Evolutionary conservation across 92 coral and sea anemone genomes (phyloP).

Genomic region (Bergia sp.): DNA sequence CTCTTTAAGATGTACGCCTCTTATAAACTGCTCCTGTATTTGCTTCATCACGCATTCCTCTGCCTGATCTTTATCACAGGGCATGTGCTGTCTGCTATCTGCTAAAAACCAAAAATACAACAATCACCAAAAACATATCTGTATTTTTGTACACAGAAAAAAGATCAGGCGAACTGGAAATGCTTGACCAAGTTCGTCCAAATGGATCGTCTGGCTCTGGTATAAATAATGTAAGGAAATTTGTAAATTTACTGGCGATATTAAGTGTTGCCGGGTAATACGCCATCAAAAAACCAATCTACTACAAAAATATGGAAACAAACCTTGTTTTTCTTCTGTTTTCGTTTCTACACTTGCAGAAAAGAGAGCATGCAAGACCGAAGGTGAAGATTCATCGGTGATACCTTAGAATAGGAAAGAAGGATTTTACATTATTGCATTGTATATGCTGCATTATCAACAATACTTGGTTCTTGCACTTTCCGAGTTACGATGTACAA

Average conservation of each 20-base stretch:
- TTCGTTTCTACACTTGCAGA: conserved; percentile 43
- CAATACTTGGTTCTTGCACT: neutral
- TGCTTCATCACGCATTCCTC: conserved; percentile 30
- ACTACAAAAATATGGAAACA: neutral
- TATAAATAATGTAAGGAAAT: no score
- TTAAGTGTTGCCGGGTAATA: no score
- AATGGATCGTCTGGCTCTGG: no score
- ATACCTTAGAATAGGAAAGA: conserved; percentile 59
- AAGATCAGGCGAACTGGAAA: no score
- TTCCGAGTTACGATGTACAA: no score
- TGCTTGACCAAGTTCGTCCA: no score
- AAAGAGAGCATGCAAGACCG: conserved; percentile 78
- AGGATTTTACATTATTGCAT: neutral
- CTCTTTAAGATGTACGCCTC: neutral
- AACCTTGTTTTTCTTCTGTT: conserved; percentile 27
- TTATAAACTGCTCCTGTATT: conserved; percentile 33
- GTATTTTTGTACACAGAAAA: no score
- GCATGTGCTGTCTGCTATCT: neutral
- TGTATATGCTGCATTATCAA: neutral
- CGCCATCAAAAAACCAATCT: neutral
- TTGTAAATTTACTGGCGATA: no score
- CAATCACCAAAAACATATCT: no score
- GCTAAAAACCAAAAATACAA: neutral
- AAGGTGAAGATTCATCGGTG: conserved; percentile 76
- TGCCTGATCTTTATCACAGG: conserved; percentile 4